Conservation (phyloP, 2,113 vertebrate genomes). For the Hyperopisus bebe region DNA sequence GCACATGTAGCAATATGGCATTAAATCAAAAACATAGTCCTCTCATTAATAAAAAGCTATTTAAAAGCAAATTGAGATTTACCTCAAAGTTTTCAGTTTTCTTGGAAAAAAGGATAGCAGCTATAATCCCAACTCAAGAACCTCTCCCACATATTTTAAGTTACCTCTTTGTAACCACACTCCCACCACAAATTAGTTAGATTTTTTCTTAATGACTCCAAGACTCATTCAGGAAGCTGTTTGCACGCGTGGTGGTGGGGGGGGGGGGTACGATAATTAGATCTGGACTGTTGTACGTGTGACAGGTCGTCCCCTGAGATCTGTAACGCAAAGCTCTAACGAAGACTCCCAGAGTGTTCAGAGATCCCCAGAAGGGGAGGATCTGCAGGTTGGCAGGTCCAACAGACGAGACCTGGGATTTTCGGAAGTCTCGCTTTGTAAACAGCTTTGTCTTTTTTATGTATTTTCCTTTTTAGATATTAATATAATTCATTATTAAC, state of each 20-base stretch:
- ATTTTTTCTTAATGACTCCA: conserved; percentile 1
- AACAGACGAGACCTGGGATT: background rate
- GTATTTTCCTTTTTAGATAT: background rate
- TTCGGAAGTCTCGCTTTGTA: background rate
- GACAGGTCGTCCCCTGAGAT: background rate
- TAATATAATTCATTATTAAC: background rate
- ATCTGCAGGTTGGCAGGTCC: background rate
- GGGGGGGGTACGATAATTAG: conserved; percentile 17
- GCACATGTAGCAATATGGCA: background rate
- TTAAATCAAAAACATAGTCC: conserved; percentile 25
- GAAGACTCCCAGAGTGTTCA: background rate
- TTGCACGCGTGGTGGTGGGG: conserved; percentile 5
- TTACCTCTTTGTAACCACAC: background rate
- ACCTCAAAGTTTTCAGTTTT: background rate
- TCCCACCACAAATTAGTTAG: conserved; percentile 10
- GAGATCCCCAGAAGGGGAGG: background rate
- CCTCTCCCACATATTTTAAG: conserved; percentile 19
- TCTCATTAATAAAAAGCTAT: background rate
- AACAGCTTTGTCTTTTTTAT: background rate
- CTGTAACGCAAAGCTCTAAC: conserved; percentile 11
- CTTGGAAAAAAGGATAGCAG: background rate
- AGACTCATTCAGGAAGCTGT: conserved; percentile 12
- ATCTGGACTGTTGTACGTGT: background rate
- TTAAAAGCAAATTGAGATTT: background rate
- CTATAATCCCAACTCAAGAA: conserved; percentile 34